Conservation (phyloP, 1,140 invertebrate species). For the Apocrypta bakeri region DNA sequence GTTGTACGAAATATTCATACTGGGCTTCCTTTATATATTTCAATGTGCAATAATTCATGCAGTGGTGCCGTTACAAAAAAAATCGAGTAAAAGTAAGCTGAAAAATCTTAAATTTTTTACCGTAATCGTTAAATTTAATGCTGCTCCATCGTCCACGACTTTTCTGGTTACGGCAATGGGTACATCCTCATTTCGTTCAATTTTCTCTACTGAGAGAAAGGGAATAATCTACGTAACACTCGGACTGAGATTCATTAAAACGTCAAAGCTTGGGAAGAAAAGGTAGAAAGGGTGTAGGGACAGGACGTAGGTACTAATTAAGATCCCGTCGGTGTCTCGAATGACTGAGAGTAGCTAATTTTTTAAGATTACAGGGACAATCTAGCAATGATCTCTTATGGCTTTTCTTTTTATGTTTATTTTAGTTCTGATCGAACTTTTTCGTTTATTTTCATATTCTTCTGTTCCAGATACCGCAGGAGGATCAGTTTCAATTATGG, state of each 20-base stretch:
- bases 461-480: slow-evolving; percentile 38
- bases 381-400: slow-evolving; percentile 48
- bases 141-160: neutral
- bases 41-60: no score
- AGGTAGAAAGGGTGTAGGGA: neutral
- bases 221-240: slow-evolving; percentile 3
- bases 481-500: slow-evolving; percentile 21
- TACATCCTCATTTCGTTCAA: neutral
- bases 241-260: slow-evolving; percentile 45
- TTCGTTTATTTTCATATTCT: slow-evolving; percentile 14
- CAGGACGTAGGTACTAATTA: slow-evolving; percentile 55
- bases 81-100: no score
- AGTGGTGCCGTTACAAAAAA: no score
- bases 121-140: no score
- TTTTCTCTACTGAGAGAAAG: neutral
- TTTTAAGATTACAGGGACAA: slow-evolving; percentile 58
- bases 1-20: neutral
- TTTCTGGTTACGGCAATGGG: neutral
- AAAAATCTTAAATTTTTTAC: no score
- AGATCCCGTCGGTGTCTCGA: slow-evolving; percentile 35
- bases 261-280: slow-evolving; percentile 37
- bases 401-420: neutral
- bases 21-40: no score
- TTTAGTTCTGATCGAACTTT: slow-evolving; percentile 8
- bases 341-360: slow-evolving; percentile 53